phyloP scores from a whole-genome alignment of 2,888 invertebrate genomes.

The Hipparchia sbordonii region DNA sequence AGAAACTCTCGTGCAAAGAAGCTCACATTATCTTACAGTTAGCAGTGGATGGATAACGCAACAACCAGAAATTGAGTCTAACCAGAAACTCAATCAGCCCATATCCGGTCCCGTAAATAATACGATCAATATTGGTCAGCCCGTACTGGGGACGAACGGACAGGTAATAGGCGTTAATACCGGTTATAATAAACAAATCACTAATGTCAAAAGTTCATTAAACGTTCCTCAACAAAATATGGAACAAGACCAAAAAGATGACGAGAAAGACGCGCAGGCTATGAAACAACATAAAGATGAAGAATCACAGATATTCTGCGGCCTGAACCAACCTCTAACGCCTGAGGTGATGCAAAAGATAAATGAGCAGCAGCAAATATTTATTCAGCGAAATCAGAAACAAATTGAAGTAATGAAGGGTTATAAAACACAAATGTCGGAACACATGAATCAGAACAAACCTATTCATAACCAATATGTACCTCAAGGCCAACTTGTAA shows the following conservation, averaged over 20 bases:
- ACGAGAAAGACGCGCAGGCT: slow-evolving; percentile 58
- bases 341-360: slow-evolving; percentile 82
- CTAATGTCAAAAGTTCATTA: slow-evolving; percentile 56
- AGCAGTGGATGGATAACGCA: slow-evolving; percentile 78
- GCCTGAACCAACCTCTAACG: slow-evolving; percentile 73
- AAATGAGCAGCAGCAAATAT: slow-evolving; percentile 82
- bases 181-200: slow-evolving; percentile 59
- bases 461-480: slow-evolving; percentile 61
- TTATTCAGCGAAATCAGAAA: slow-evolving; percentile 81
- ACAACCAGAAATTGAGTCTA: slow-evolving; percentile 61
- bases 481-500: slow-evolving; percentile 71
- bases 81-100: slow-evolving; percentile 55
- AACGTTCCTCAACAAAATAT: slow-evolving; percentile 49
- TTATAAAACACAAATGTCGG: slow-evolving; percentile 65
- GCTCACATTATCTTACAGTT: slow-evolving; percentile 75
- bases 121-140: slow-evolving; percentile 61
- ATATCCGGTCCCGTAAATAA: slow-evolving; percentile 49
- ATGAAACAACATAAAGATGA: slow-evolving; percentile 65
- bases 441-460: slow-evolving; percentile 63
- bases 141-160: slow-evolving; percentile 82
- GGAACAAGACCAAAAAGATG: slow-evolving; percentile 61
- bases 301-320: slow-evolving; percentile 74
- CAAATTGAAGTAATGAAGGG: slow-evolving; percentile 82
- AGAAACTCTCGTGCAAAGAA: slow-evolving; percentile 67
- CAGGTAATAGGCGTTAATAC: slow-evolving; percentile 84